Evolutionary conservation across 2,113 vertebrate genomes (phyloP).

Genomic region (Anarhynchus alexandrinus): DNA sequence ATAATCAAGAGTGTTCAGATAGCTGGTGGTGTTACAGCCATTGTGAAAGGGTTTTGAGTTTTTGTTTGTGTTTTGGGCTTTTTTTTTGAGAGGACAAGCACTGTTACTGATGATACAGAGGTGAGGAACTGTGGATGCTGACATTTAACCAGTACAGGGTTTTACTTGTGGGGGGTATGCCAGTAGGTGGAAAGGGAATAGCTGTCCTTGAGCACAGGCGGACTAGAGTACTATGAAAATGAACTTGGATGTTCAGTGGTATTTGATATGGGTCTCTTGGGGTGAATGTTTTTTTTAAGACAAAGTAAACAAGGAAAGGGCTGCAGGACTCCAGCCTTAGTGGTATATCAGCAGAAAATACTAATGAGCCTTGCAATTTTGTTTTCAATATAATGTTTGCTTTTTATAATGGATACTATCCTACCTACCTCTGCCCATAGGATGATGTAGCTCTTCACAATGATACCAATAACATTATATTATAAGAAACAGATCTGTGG

Average conservation of each 20-base stretch:
- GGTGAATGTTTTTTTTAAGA: background rate
- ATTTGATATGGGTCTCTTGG: background rate
- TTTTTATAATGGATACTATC: background rate
- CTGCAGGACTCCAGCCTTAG: background rate
- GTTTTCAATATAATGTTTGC: background rate
- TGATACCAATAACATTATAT: background rate
- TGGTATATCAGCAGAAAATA: background rate
- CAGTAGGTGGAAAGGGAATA: background rate
- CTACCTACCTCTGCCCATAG: background rate
- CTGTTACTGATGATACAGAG: background rate
- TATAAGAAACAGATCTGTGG: background rate
- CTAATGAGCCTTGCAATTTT: background rate
- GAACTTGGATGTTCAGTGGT: background rate
- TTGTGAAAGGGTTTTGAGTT: background rate
- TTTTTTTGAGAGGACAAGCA: background rate
- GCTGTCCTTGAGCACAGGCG: background rate
- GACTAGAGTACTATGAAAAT: background rate
- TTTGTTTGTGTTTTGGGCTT: background rate
- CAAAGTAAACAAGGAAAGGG: background rate
- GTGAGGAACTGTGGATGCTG: background rate
- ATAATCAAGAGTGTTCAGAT: background rate
- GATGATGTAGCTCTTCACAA: background rate
- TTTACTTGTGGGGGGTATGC: accelerated
- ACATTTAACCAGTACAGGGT: background rate
- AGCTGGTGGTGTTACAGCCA: background rate